Evolutionary conservation across 2,888 invertebrate genomes (phyloP), one percentile per base, ranked within the genome.

Genomic region (Callinectes sapidus): DNA sequence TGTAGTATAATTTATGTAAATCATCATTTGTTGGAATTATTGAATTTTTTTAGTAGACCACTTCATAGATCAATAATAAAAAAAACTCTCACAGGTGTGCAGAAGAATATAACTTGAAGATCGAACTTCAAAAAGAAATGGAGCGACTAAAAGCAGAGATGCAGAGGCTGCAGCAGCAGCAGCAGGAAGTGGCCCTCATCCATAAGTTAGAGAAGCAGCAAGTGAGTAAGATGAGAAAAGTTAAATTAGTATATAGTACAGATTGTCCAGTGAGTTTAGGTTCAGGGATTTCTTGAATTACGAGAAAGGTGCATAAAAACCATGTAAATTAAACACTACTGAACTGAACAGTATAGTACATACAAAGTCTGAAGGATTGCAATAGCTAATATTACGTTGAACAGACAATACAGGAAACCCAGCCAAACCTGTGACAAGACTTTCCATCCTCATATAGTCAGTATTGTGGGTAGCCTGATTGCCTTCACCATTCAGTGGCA

Each of bases 61-160:
- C 8, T 48, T 10, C 10, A 48, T 8, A 48, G 10, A 8, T 48
- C 10, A 48, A 48, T 48, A 48, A 48, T 8, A 10, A 48, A 48
- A 48, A 48, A 48, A 48, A 8, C 0, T 8, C 42, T 81, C 39
- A 16, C 66, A 92, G 92, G 66, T 32, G 61, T 55, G 89, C 89
- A 61, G 92, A 92, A 42, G 92, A 92, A 61, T 92, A 92, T 89
- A 92, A 92, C 42, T 39, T 92, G 42, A 81, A n/a, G 42, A 39
- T 61, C 18, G 89, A 92, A 6, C 89, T 92, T 2, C 89, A 66
- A 55, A 92, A 92, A 39, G 89, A 89, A 23, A 55, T 89, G 54
- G 86, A 89, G 32, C 39, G 85, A 32, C 92, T 89, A 42, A 39
- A 89, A 39, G 42, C 35, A 89, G 89, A 92, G 61, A 85, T 92